These are phyloP conservation scores for Siphlonurus alternatus DNA, from an alignment of 2,888 invertebrate species.

Conservation along the genomic window DNA sequence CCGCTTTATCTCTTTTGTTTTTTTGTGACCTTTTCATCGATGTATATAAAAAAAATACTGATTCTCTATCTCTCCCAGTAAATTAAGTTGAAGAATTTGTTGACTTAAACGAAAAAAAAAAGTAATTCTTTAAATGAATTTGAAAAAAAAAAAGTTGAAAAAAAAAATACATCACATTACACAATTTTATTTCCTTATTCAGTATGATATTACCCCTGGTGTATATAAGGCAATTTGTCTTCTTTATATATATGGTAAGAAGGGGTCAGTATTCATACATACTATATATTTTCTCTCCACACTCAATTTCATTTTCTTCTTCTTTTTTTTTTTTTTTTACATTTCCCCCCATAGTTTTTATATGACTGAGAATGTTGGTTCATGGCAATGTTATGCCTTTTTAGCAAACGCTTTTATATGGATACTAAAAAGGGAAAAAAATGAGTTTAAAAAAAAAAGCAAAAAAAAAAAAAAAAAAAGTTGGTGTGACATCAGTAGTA, in stretches of 20 bases:
- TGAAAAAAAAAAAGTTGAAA: too few relatives aligned
- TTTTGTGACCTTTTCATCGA: too few relatives aligned
- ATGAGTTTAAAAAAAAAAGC: not conserved
- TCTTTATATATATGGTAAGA: not conserved
- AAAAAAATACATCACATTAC: too few relatives aligned
- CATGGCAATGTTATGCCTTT: not conserved
- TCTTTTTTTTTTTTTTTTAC: constrained; percentile 3
- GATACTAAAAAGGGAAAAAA: not conserved
- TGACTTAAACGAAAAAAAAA: too few relatives aligned
- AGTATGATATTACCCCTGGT: not conserved
- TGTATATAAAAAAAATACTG: too few relatives aligned
- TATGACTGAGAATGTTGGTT: constrained; percentile 22
- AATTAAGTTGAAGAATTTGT: too few relatives aligned
- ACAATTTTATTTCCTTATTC: too few relatives aligned
- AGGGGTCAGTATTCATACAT: not conserved
- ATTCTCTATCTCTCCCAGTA: too few relatives aligned
- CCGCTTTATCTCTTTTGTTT: too few relatives aligned
- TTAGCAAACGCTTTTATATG: not conserved
- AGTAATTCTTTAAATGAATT: too few relatives aligned
- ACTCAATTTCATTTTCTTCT: constrained; percentile 8
- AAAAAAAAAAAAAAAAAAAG: not conserved
- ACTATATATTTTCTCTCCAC: constrained; percentile 13
- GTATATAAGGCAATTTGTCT: not conserved
- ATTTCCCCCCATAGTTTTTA: constrained; percentile 19
- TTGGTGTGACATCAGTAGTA: not conserved